phyloP scores from a whole-genome alignment of 2,888 invertebrate genomes.

The Lypha dubia region DNA sequence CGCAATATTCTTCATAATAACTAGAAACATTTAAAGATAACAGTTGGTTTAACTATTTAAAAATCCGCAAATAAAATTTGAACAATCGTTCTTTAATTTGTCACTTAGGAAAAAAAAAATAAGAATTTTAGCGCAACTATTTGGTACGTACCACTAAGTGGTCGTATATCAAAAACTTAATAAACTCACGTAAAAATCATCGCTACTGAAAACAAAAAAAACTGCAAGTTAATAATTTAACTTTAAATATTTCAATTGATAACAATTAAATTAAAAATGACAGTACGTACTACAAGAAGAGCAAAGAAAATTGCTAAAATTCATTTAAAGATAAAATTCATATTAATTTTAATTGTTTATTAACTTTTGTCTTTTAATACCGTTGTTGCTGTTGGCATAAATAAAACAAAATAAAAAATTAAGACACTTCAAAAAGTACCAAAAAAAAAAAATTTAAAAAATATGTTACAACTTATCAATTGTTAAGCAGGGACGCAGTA shows the following conservation, averaged over 20 bases:
- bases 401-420: not conserved
- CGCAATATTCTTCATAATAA: too few species aligned
- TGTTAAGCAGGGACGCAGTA: not conserved
- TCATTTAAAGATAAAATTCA: conserved; percentile 6
- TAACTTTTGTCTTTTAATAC: not conserved
- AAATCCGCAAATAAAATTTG: too few species aligned
- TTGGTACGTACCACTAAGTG: not conserved
- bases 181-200: conserved; percentile 5
- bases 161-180: not conserved
- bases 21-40: too few species aligned
- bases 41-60: too few species aligned
- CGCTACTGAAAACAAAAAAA: not conserved
- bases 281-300: not conserved
- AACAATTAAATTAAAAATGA: conserved; percentile 7
- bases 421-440: conserved; percentile 7
- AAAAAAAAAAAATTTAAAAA: conserved; percentile 3
- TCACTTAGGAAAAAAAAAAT: not conserved
- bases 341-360: conserved; percentile 12
- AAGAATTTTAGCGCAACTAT: not conserved
- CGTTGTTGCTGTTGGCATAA: not conserved
- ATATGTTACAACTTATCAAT: conserved; percentile 28
- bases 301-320: not conserved
- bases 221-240: not conserved
- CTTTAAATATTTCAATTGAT: conserved; percentile 5
- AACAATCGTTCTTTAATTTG: not conserved